Conservation (phyloP, 2,888 invertebrate genomes). For the Thecocarcelia acutangulata region DNA sequence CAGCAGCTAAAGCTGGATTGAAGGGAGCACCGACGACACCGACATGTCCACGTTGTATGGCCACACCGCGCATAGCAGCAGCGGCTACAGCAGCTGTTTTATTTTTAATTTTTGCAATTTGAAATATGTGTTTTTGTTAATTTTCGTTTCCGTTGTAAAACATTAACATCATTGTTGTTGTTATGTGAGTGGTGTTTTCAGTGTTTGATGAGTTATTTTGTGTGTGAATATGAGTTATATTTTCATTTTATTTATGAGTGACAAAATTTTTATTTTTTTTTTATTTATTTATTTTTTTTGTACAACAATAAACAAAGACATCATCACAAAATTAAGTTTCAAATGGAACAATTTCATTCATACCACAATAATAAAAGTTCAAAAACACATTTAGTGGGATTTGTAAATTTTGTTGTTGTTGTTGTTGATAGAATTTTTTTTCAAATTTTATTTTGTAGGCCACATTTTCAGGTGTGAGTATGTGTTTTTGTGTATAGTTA, state of each 20-base stretch:
- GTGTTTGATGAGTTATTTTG: constrained; percentile 16
- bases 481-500: constrained; percentile 6
- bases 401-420: constrained; percentile 14
- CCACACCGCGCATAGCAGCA: constrained; percentile 91
- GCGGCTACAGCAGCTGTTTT: constrained; percentile 81
- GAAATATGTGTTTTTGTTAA: constrained; percentile 55
- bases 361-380: constrained; percentile 36
- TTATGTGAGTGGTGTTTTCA: constrained; percentile 17
- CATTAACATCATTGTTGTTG: constrained; percentile 35
- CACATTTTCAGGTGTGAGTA: constrained; percentile 13
- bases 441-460: constrained; percentile 17
- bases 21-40: constrained; percentile 84
- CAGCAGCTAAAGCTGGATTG: constrained; percentile 84
- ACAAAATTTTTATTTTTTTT: constrained; percentile 37
- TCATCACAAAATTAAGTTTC: constrained; percentile 53
- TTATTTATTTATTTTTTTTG: too few relatives aligned
- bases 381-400: constrained; percentile 55
- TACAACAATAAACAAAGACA: constrained; percentile 66
- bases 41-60: constrained; percentile 87
- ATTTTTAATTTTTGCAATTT: constrained; percentile 20
- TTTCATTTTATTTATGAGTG: constrained; percentile 20
- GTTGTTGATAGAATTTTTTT: too few relatives aligned
- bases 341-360: constrained; percentile 54
- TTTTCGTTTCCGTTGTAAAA: constrained; percentile 52
- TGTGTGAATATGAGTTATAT: constrained; percentile 21